Evolutionary conservation across 2,888 invertebrate species (phyloP), one percentile per base, ranked within the genome.

Genomic region (Pyrocoelia pectoralis): DNA sequence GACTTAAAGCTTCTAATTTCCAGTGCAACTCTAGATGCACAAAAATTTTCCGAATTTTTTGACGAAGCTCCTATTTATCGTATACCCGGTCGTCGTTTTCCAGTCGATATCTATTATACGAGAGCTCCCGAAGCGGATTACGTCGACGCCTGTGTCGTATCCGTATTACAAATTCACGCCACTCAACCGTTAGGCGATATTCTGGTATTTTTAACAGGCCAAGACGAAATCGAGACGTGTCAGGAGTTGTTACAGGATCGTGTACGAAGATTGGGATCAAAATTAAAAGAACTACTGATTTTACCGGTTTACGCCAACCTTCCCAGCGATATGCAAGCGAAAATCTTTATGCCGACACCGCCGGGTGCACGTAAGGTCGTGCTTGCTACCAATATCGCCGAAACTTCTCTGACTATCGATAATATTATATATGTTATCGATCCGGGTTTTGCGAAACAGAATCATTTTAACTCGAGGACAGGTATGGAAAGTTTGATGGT

Each of bases 81-180:
- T 61, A 98, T 99, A 75, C 98, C 98, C 24, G 99, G 99, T n/a
- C 72, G 81, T 28, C 67, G 98, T 70, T 98, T 94, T 84, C 98
- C 98, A 1, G 99, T 99, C 0, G 95, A 99, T 79, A 97, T 99
- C 74, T 99, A 95, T 81, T 99, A 99, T 78, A 99, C 99, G 0
- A 97, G 97, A 84, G 98, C 98, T 0, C 99, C 99, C 0, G 99
- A 99, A 83, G 98, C 98, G 1, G 98, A 99, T 84, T 99, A 98
- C 80, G 91, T 99, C 50, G 98, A 99, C 81, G 98, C 98, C 0
- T 92, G 95, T 79, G 97, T 98, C n/a, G 95, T 97, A 0, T 96
- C 98, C 0, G 90, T 99, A 24, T 84, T 99, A 68, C 99, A 99
- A 83, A 99, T 99, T 72, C 99, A 99, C 82, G 93, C 97, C 4